These are phyloP conservation scores for Monochamus alternatus DNA, from an alignment of 2,888 invertebrate genomes.

Conservation along the genomic window DNA sequence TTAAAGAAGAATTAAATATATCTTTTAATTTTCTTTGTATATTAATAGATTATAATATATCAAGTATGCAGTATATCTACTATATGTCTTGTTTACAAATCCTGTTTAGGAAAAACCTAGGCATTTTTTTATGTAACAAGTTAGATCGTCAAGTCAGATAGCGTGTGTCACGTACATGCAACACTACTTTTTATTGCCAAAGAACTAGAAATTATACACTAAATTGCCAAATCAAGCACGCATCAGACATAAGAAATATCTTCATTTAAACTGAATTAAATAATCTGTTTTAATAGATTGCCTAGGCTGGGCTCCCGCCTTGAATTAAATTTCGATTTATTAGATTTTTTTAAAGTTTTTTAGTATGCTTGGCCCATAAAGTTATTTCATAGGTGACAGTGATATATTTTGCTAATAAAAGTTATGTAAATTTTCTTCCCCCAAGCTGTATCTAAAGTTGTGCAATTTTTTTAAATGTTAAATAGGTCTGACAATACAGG, in stretches of 20 bases:
- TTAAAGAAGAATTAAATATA: too few relatives aligned
- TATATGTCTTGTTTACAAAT: background rate
- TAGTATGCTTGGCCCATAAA: background rate
- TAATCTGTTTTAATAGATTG: background rate
- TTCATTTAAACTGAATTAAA: background rate
- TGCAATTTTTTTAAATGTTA: too few relatives aligned
- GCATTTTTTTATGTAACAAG: background rate
- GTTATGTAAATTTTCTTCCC: background rate
- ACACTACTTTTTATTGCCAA: constrained; percentile 7
- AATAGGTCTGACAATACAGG: too few relatives aligned
- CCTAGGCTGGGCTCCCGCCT: background rate
- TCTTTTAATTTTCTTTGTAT: too few relatives aligned
- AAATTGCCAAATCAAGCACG: constrained; percentile 15
- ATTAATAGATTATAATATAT: constrained; percentile 18
- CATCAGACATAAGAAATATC: constrained; percentile 1
- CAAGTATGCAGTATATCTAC: constrained; percentile 14
- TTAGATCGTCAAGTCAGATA: constrained; percentile 10
- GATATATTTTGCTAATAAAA: background rate
- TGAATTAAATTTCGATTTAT: background rate
- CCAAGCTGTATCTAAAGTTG: background rate
- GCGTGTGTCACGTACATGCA: background rate
- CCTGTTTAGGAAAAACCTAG: constrained; percentile 14
- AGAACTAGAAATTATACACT: constrained; percentile 13
- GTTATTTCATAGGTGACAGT: background rate
- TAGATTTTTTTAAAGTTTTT: background rate